phyloP scores from a whole-genome alignment of 2,797 vertebrate genomes.

The Malurus splendens region DNA sequence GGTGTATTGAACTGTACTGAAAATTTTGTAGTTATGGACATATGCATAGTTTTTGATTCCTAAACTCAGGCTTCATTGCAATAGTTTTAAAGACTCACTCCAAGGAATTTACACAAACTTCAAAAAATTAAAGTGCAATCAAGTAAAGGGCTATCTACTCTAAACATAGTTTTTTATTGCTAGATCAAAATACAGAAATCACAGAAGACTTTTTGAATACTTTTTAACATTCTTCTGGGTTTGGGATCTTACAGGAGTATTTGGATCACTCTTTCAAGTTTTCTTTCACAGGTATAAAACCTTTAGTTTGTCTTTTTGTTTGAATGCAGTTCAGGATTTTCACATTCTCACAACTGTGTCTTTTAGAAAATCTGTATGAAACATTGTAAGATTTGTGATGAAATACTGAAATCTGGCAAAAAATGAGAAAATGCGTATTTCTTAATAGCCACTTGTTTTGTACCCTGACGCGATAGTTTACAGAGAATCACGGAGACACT shows the following conservation, averaged over 20 bases:
- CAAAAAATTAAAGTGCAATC: neutral
- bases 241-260: neutral
- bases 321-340: neutral
- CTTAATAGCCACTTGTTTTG: rapidly evolving
- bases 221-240: neutral
- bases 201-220: neutral
- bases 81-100: neutral
- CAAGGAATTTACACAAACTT: neutral
- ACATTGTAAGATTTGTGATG: neutral
- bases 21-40: neutral
- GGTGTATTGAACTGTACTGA: neutral
- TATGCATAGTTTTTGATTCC: neutral
- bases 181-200: neutral
- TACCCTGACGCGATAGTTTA: rapidly evolving
- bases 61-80: neutral
- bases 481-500: rapidly evolving
- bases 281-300: neutral
- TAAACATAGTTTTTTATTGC: neutral
- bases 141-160: neutral
- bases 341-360: neutral
- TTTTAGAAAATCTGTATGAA: neutral
- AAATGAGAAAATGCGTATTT: rapidly evolving
- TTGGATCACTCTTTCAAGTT: neutral
- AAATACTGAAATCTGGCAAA: neutral
- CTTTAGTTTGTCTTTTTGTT: neutral